These are phyloP conservation scores for Seladonia tumulorum DNA, from an alignment of 2,888 invertebrate genomes.

Conservation along the genomic window DNA sequence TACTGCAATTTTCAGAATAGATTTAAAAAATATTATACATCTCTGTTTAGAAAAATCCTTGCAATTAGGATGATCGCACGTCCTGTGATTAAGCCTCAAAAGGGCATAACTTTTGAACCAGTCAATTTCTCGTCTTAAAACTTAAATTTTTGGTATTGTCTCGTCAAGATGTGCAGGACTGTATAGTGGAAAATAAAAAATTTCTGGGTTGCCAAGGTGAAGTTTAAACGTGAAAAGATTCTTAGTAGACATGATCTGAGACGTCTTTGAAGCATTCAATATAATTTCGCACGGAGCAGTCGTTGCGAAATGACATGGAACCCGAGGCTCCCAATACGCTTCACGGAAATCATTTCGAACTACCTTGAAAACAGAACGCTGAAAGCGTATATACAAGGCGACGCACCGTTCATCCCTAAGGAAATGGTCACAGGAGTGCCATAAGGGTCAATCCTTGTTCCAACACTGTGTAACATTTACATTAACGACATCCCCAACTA, in stretches of 20 bases:
- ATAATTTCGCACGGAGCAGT: not conserved
- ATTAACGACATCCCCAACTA: constrained; percentile 10
- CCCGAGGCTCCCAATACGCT: not conserved
- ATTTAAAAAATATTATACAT: not conserved
- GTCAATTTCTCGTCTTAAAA: too few species aligned
- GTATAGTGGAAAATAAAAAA: too few species aligned
- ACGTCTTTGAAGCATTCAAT: not conserved
- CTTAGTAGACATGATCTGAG: not conserved
- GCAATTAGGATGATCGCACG: not conserved
- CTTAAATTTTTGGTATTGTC: too few species aligned
- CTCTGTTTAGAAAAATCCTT: not conserved
- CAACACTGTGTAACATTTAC: constrained; percentile 12
- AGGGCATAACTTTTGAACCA: not conserved
- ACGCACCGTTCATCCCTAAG: not conserved
- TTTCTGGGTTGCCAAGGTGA: too few species aligned
- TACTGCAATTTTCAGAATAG: not conserved
- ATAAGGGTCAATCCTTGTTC: constrained; percentile 8
- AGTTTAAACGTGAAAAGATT: not conserved
- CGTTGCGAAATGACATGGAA: not conserved
- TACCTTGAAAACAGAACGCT: not conserved
- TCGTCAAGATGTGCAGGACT: too few species aligned
- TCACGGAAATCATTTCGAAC: not conserved
- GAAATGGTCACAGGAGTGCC: not conserved
- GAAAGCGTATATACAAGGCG: not conserved
- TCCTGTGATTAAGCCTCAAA: not conserved